Conservation (phyloP, 2,113 vertebrate genomes). For the Delphinapterus leucas region DNA sequence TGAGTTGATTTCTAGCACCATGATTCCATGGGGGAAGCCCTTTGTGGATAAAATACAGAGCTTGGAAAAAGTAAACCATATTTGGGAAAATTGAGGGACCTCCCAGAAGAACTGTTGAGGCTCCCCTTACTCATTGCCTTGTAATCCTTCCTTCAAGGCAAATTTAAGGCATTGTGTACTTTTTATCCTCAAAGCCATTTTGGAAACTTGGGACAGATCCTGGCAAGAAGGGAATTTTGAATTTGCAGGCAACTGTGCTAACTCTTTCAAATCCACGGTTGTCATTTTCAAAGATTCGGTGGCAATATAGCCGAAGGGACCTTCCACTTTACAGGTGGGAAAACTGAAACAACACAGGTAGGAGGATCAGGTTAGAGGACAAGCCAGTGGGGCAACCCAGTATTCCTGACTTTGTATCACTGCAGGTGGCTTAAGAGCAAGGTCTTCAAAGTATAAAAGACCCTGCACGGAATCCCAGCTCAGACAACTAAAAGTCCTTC, state of each 20-base stretch:
- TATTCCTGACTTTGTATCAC: neutral
- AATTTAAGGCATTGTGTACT: neutral
- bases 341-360: neutral
- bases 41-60: neutral
- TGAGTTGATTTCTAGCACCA: neutral
- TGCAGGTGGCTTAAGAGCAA: neutral
- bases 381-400: neutral
- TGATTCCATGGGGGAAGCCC: neutral
- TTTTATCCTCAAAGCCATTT: neutral
- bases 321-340: neutral
- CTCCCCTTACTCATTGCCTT: neutral
- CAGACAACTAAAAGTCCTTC: no score
- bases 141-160: neutral
- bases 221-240: neutral
- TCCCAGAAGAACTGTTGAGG: neutral
- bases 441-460: neutral
- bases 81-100: neutral
- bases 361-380: neutral
- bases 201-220: neutral
- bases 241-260: no score
- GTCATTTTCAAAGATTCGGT: neutral
- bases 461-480: neutral
- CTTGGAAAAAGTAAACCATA: neutral
- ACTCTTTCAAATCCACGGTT: neutral
- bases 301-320: fast-evolving